phyloP scores from a whole-genome alignment of 1,140 invertebrate species.

The Zaprionus gabonicus region DNA sequence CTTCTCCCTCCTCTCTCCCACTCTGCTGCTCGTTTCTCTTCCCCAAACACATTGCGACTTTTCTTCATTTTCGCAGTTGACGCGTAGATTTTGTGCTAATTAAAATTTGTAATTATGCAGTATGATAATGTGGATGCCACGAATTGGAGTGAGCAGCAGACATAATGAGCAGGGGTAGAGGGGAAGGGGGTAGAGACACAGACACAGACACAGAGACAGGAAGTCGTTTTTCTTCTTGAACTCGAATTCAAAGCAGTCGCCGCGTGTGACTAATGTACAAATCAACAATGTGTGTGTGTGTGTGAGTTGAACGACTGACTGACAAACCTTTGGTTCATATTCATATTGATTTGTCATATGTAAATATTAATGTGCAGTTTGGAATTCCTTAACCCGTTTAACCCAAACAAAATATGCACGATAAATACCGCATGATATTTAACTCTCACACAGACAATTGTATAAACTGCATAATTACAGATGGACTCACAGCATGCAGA shows the following conservation, averaged over 20 bases:
- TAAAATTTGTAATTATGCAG: constrained; percentile 45
- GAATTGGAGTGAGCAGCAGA: constrained; percentile 9
- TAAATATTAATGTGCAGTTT: background rate
- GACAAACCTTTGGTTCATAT: background rate
- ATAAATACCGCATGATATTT: background rate
- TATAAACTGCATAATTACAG: background rate
- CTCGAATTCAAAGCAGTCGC: background rate
- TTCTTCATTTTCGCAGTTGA: constrained; percentile 36
- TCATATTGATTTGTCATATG: background rate
- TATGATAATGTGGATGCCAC: constrained; percentile 22
- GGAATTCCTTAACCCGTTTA: background rate
- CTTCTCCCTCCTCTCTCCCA: background rate
- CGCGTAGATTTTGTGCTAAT: constrained; percentile 49
- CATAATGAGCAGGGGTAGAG: background rate
- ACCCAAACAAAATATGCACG: background rate
- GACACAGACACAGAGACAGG: constrained; percentile 15
- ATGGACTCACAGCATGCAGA: background rate
- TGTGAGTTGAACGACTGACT: constrained; percentile 12
- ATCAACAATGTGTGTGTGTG: background rate
- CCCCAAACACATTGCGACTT: background rate
- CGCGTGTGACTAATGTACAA: constrained; percentile 6
- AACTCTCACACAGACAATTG: background rate
- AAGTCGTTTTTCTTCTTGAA: constrained; percentile 33
- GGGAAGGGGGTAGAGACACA: background rate
- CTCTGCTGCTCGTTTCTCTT: background rate